Percentiles rank a stretch among this genome's conserved stretches.
Evolutionary conservation across 2,113 vertebrate species (phyloP).

Genomic region (Nematolebias whitei): DNA sequence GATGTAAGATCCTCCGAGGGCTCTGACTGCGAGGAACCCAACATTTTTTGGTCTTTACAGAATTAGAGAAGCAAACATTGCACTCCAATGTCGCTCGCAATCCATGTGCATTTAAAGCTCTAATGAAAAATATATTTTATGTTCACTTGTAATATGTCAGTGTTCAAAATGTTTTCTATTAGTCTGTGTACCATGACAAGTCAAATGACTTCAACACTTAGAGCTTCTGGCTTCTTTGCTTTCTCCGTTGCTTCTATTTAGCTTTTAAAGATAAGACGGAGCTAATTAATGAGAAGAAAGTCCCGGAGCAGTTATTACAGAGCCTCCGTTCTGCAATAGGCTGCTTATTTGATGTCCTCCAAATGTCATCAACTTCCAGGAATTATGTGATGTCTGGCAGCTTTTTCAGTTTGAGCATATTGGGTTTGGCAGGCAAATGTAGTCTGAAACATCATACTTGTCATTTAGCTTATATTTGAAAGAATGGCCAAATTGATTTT

Average conservation of each 20-base stretch:
- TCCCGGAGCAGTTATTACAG: constrained; percentile 35
- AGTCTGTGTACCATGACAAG: constrained; percentile 8
- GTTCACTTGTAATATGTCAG: neutral
- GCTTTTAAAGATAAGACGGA: constrained; percentile 53
- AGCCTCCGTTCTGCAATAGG: constrained; percentile 22
- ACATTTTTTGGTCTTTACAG: constrained; percentile 3
- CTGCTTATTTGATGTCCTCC: constrained; percentile 34
- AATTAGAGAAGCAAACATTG: constrained; percentile 16
- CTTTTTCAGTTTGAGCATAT: constrained; percentile 11
- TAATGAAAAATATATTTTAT: neutral
- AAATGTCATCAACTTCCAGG: constrained; percentile 28
- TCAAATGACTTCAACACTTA: constrained; percentile 26
- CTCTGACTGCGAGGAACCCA: constrained; percentile 10
- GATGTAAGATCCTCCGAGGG: constrained; percentile 50
- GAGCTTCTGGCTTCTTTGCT: constrained; percentile 4
- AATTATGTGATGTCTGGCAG: constrained; percentile 22
- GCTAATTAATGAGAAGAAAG: constrained; percentile 55
- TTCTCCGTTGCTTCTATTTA: constrained; percentile 22
- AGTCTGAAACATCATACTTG: neutral
- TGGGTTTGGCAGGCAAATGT: neutral
- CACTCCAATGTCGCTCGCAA: neutral
- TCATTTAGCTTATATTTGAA: constrained; percentile 4
- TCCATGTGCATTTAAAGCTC: neutral
- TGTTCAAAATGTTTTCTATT: neutral
- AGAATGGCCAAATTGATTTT: neutral